Base-by-base conservation (phyloP, 2,797 vertebrate genomes). In the Cyprinodon diabolis region DNA sequence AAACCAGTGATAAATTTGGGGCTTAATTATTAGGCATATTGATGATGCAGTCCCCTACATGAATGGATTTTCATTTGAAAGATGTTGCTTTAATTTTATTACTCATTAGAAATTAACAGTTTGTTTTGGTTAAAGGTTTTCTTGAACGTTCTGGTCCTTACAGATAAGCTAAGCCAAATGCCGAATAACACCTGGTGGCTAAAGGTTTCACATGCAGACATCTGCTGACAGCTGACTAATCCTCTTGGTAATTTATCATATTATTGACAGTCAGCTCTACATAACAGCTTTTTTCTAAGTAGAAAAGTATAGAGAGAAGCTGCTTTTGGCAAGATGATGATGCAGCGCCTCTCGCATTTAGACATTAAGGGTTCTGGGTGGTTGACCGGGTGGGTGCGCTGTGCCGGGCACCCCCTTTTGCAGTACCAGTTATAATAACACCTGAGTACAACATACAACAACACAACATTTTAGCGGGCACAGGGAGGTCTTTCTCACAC, bases 201-300 rank as follows among this genome's bases (percentile, higher is more conserved):
- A 73, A 62, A 79, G 72, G 68, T 83, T 78, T 77, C 74, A 65
- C 69, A 74, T 74, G 58, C 69, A 82, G 62, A 80, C 77, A 81
- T 82, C 76, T 84, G 82, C 74, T 81, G 71, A 73, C 69, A 79
- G 65, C 70, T 75, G 69, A 81, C 69, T 77, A 75, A 81, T 73
- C 15, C 62, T 80, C 76, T 56, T 69, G 71, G 79, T 78, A 69
- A 80, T 82, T 73, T 62, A 78, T 82, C 79, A 85, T 68, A 76
- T 75, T 35, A 70, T 70, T 69, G 82, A 71, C 67, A 79, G 23
- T 40, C 52, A 75, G 43, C 63, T 51, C 68, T 72, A 76, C 51
- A 76, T 69, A n/a, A 48, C 17, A 72, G 11, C 25, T 30, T 30
- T 14, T 40, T 0, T 9, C 69, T 70, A 12, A 69, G 74, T 7